phyloP scores from a whole-genome alignment of 2,113 vertebrate genomes.

The Balaeniceps rex region DNA sequence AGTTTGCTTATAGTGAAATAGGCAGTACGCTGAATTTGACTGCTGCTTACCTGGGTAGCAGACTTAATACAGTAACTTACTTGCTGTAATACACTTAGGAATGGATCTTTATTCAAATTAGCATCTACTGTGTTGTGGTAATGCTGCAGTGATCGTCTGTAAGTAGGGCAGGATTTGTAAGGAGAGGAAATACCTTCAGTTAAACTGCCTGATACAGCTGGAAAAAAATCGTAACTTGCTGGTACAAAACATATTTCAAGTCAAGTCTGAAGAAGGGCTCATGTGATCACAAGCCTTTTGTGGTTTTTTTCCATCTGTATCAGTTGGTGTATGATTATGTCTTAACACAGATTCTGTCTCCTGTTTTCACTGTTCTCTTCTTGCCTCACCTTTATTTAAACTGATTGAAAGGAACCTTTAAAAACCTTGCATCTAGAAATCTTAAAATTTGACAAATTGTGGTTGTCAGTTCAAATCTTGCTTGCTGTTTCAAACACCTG shows the following conservation, averaged over 20 bases:
- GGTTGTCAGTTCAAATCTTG: not conserved
- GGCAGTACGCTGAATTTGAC: not conserved
- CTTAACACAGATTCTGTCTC: not conserved
- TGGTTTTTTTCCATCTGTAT: not conserved
- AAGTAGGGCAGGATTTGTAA: not conserved
- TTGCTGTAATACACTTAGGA: not conserved
- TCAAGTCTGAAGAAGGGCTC: not conserved
- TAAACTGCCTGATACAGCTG: not conserved
- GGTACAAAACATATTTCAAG: not conserved
- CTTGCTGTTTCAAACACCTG: not conserved
- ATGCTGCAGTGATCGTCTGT: not conserved
- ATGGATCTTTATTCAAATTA: not conserved
- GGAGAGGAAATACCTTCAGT: slow-evolving; percentile 8
- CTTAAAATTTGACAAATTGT: not conserved
- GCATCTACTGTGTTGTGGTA: not conserved
- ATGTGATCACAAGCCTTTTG: not conserved
- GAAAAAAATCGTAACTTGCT: not conserved
- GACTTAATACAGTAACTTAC: not conserved
- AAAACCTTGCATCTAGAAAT: not conserved
- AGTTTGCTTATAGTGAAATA: not conserved
- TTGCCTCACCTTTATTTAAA: not conserved
- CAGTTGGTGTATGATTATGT: not conserved
- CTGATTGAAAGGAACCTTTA: not conserved
- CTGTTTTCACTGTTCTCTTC: not conserved
- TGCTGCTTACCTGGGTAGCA: not conserved